Percentiles rank a stretch among this genome's conserved stretches.
Conservation (phyloP, 2,113 vertebrate species). For the Ptilorrhoa leucosticta region DNA sequence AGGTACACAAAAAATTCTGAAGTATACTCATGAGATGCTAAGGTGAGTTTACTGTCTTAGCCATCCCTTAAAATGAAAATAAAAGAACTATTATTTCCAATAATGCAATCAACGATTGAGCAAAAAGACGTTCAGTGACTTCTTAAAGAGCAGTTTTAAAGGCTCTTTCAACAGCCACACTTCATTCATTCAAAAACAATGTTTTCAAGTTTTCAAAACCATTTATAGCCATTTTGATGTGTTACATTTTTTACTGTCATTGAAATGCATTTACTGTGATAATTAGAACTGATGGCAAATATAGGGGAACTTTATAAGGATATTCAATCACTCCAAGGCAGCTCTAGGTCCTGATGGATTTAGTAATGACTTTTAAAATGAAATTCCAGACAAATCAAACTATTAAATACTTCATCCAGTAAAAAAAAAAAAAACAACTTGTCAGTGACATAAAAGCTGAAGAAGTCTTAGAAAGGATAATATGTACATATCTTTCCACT, state of each 20-base stretch:
- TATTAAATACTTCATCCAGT: slow-evolving; percentile 41
- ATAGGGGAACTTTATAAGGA: slow-evolving; percentile 40
- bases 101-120: slow-evolving; percentile 32
- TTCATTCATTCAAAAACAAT: slow-evolving; percentile 18
- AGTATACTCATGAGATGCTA: background rate
- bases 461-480: background rate
- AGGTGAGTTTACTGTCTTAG: background rate
- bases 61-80: slow-evolving; percentile 23
- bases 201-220: slow-evolving; percentile 60
- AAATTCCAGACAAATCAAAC: slow-evolving; percentile 64
- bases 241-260: slow-evolving; percentile 59
- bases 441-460: background rate
- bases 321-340: slow-evolving; percentile 59
- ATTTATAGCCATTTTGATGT: slow-evolving; percentile 45
- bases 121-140: slow-evolving; percentile 7
- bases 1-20: background rate
- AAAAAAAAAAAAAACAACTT: background rate
- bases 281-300: slow-evolving; percentile 54
- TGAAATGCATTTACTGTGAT: slow-evolving; percentile 49
- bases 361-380: slow-evolving; percentile 56
- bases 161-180: background rate
- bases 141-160: slow-evolving; percentile 51
- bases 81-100: slow-evolving; percentile 29
- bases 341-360: slow-evolving; percentile 39
- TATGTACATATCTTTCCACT: background rate